Percentiles rank a stretch among this genome's conserved stretches.
phyloP scores from a whole-genome alignment of 2,888 invertebrate species.

The Hydropsyche betteni region DNA sequence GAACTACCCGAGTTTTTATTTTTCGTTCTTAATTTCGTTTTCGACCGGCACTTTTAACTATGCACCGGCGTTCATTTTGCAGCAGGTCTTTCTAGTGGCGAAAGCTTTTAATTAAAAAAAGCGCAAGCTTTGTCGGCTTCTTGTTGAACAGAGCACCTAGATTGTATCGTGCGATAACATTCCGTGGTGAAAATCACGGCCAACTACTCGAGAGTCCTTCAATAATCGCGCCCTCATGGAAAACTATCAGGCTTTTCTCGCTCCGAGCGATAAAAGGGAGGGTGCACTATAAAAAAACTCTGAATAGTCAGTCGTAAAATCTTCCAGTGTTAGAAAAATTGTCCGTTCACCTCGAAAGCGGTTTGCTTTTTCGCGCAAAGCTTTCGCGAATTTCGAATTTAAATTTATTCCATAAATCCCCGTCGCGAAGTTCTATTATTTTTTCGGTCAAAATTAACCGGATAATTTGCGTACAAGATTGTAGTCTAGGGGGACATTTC shows the following conservation, averaged over 20 bases:
- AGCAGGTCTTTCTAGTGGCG: neutral
- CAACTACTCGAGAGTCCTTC: slow-evolving; percentile 33
- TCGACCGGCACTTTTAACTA: neutral
- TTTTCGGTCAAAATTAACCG: slow-evolving; percentile 33
- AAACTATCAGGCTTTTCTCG: neutral
- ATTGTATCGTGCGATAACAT: slow-evolving; percentile 35
- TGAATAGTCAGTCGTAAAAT: too few relatives aligned
- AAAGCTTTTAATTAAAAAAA: slow-evolving; percentile 24
- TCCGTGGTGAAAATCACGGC: slow-evolving; percentile 31
- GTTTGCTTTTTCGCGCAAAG: too few relatives aligned
- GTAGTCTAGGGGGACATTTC: slow-evolving; percentile 31
- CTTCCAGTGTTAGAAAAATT: too few relatives aligned
- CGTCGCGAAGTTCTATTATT: neutral
- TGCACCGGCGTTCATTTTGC: neutral
- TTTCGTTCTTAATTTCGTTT: neutral
- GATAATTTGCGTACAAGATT: slow-evolving; percentile 34
- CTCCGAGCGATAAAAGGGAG: too few relatives aligned
- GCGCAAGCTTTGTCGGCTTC: slow-evolving; percentile 16
- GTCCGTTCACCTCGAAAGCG: too few relatives aligned
- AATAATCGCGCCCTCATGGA: neutral
- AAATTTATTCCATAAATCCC: slow-evolving; percentile 36
- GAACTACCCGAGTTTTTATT: neutral
- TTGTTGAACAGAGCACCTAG: slow-evolving; percentile 13
- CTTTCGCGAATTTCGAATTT: neutral
- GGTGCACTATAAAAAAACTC: too few relatives aligned